Percentiles rank a stretch among this genome's conserved stretches.
Evolutionary conservation across 2,113 vertebrate genomes (phyloP).

Genomic region (Otis tarda): DNA sequence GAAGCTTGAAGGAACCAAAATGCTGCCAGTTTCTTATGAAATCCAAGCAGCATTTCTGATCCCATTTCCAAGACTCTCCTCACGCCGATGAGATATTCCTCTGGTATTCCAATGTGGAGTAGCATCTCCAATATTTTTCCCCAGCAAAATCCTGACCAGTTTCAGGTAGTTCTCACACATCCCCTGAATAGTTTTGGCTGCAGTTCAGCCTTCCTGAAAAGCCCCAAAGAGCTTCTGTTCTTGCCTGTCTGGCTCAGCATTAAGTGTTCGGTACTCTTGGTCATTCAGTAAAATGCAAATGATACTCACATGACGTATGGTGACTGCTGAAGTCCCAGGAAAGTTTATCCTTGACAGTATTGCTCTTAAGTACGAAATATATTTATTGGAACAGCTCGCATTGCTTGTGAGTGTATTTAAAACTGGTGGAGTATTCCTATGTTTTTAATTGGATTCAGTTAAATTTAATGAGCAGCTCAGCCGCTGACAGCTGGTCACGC

Average conservation of each 20-base stretch:
- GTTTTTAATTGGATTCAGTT: neutral
- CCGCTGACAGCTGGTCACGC: neutral
- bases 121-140: neutral
- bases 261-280: neutral
- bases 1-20: conserved; percentile 18
- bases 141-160: neutral
- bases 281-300: neutral
- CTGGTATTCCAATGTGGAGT: neutral
- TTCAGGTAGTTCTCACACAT: neutral
- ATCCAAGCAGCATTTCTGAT: neutral
- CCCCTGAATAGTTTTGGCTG: neutral
- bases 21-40: neutral
- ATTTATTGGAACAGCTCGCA: neutral
- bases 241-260: neutral
- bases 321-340: neutral
- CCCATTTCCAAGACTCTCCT: neutral
- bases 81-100: neutral
- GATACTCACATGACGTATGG: neutral
- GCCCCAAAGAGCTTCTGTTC: neutral
- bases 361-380: neutral
- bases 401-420: neutral
- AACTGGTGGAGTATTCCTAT: neutral
- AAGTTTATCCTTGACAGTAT: neutral
- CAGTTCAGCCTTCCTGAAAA: neutral
- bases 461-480: neutral